Percentiles rank a stretch among this genome's conserved stretches.
Evolutionary conservation across 2,888 invertebrate genomes (phyloP).

Genomic region (Hemithea aestivaria): DNA sequence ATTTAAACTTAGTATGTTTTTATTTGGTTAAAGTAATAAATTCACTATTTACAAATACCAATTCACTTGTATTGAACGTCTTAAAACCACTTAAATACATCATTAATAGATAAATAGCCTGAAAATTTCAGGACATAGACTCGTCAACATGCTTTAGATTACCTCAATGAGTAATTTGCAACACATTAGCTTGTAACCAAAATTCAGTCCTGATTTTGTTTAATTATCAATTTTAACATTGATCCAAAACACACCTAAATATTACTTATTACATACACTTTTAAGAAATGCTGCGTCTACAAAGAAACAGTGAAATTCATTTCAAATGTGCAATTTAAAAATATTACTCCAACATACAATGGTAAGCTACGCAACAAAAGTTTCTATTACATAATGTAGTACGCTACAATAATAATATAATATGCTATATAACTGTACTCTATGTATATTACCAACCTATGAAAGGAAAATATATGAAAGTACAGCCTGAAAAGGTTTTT

Average conservation of each 20-base stretch:
- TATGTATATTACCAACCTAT: too few species aligned
- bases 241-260: too few species aligned
- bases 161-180: slow-evolving; percentile 8
- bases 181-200: slow-evolving; percentile 7
- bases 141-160: slow-evolving; percentile 3
- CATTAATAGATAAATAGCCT: slow-evolving; percentile 1
- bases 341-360: slow-evolving; percentile 7
- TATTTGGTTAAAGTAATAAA: slow-evolving; percentile 64
- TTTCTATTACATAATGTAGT: background rate
- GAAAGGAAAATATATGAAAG: background rate
- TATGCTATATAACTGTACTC: too few species aligned
- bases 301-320: slow-evolving; percentile 4
- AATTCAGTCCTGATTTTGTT: slow-evolving; percentile 11
- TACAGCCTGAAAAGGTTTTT: slow-evolving; percentile 6
- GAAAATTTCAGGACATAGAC: slow-evolving; percentile 13
- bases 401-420: too few species aligned
- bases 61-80: slow-evolving; percentile 11
- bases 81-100: slow-evolving; percentile 8
- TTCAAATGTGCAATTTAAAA: slow-evolving; percentile 3
- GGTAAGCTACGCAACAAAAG: slow-evolving; percentile 3
- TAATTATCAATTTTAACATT: background rate
- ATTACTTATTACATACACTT: background rate
- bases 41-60: slow-evolving; percentile 68
- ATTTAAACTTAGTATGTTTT: slow-evolving; percentile 44
- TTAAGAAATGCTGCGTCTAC: slow-evolving; percentile 2